phyloP scores from a whole-genome alignment of 2,113 vertebrate species.

The Salvator merianae region DNA sequence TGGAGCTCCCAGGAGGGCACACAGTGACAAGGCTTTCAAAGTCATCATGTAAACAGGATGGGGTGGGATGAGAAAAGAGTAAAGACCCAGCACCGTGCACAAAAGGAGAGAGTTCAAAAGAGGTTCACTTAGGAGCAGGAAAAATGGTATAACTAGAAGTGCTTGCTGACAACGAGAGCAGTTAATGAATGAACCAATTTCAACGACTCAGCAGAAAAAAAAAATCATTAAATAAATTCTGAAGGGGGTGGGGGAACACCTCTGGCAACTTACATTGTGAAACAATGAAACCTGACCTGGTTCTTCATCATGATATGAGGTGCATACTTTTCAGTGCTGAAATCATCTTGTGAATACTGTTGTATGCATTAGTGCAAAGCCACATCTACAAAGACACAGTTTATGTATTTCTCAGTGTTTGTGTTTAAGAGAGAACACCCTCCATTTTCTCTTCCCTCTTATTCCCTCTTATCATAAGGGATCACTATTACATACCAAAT shows the following conservation, averaged over 20 bases:
- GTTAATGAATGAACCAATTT: slow-evolving; percentile 18
- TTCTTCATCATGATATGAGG: slow-evolving; percentile 22
- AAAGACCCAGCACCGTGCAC: slow-evolving; percentile 71
- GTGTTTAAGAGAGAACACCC: slow-evolving; percentile 64
- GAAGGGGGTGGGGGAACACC: background rate
- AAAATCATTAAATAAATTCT: background rate
- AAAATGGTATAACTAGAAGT: slow-evolving; percentile 67
- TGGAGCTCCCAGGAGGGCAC: slow-evolving; percentile 78
- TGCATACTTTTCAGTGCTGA: slow-evolving; percentile 35
- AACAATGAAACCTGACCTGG: background rate
- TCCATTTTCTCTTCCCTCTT: slow-evolving; percentile 56
- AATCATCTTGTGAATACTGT: slow-evolving; percentile 58
- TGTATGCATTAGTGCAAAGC: slow-evolving; percentile 64
- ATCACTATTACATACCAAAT: slow-evolving; percentile 70
- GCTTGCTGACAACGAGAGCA: slow-evolving; percentile 59
- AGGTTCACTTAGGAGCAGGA: slow-evolving; percentile 64
- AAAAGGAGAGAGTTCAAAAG: slow-evolving; percentile 76
- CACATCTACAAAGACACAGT: slow-evolving; percentile 38
- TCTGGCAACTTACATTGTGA: too few relatives aligned
- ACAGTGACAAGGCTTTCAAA: slow-evolving; percentile 72
- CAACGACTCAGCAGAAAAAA: slow-evolving; percentile 9
- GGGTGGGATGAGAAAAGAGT: slow-evolving; percentile 69
- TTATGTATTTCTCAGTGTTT: slow-evolving; percentile 51
- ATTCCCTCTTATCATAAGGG: slow-evolving; percentile 70
- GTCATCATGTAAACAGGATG: slow-evolving; percentile 75